Conservation (phyloP, 37 sponge, comb jelly and placozoan species). For the Cladorhizidae sp. region DNA sequence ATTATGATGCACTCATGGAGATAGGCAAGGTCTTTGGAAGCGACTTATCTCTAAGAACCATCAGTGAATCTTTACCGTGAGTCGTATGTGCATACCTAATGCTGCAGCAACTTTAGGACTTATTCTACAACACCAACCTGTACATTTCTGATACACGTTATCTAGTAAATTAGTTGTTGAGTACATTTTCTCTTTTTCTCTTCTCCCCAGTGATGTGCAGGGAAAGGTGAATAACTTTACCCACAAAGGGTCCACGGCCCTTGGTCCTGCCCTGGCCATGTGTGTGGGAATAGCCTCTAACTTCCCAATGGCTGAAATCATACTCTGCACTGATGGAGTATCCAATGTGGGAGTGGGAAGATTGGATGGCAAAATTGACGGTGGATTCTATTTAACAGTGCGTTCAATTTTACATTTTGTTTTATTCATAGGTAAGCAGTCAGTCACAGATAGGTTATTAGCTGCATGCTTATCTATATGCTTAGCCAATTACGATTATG, state of each 20-base stretch:
- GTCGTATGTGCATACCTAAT: neutral
- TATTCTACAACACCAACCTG: too few species aligned
- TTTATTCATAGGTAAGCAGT: too few species aligned
- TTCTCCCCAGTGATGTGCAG: conserved; percentile 58
- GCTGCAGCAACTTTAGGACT: too few species aligned
- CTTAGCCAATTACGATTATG: too few species aligned
- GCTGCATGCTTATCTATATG: too few species aligned
- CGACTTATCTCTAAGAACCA: conserved; percentile 58
- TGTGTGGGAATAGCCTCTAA: conserved; percentile 78
- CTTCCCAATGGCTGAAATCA: conserved; percentile 80
- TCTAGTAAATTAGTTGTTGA: too few species aligned
- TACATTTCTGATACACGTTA: too few species aligned
- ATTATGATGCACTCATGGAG: conserved; percentile 70
- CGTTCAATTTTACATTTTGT: neutral
- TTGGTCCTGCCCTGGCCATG: conserved; percentile 88
- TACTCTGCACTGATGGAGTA: conserved; percentile 92
- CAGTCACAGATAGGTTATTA: too few species aligned
- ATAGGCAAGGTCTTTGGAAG: conserved; percentile 67
- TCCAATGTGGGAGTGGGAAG: conserved; percentile 89
- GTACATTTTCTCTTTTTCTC: neutral
- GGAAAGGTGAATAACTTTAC: conserved; percentile 32
- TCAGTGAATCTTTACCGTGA: conserved; percentile 36
- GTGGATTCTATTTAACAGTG: conserved; percentile 76
- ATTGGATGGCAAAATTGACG: conserved; percentile 31
- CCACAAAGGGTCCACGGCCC: conserved; percentile 85